Base-by-base conservation (phyloP, 2,888 invertebrate species). In the Perithous albicinctus region DNA sequence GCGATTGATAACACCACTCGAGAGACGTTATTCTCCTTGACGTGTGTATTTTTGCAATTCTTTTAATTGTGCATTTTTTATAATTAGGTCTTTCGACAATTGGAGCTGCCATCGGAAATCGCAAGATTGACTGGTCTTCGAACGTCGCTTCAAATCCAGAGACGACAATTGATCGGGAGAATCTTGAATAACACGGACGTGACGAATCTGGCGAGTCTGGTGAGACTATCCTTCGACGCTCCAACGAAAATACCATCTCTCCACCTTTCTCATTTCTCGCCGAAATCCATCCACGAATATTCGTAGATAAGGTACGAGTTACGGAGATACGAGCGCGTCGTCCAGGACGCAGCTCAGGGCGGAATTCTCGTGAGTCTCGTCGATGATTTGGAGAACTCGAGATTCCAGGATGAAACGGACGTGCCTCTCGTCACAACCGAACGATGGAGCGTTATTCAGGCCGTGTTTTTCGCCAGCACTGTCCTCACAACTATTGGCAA, bases 401-500 rank as follows among this genome's bases (percentile, higher is more conserved):
- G 86, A 0, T 85, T 86, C 67, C 77, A 69, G 5, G 82, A 84
- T 6, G 73, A 75, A 3, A 38, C 20, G 3, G 84, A 86, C 41
- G 51, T 85, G 29, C 84, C 73, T 89, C 41, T 82, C 93, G 94
- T 90, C 93, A 82, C 85, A 1, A 88, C 94, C 72, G 94, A 95
- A 86, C 95, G 96, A 89, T 97, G 97, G 97, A 97, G 96, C 87
- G 95, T 96, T 87, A 93, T 97, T 61, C 97, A 97, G 92, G 96
- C 97, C 3, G 96, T 97, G 51, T 98, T 98, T 93, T 98, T 98
- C 91, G 97, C 97, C 12, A 97, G 97, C 32, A 98, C 98, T 69
- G 97, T 98, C 87, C 95, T 98, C 90, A 98, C 98, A 75, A 98
- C 98, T 73, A 98, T 98, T 93, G 98, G 97, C 97, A 94, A 92